These are phyloP conservation scores for Linhomoeus sp. DNA, from an alignment of 2,888 invertebrate genomes.

Conservation along the genomic window DNA sequence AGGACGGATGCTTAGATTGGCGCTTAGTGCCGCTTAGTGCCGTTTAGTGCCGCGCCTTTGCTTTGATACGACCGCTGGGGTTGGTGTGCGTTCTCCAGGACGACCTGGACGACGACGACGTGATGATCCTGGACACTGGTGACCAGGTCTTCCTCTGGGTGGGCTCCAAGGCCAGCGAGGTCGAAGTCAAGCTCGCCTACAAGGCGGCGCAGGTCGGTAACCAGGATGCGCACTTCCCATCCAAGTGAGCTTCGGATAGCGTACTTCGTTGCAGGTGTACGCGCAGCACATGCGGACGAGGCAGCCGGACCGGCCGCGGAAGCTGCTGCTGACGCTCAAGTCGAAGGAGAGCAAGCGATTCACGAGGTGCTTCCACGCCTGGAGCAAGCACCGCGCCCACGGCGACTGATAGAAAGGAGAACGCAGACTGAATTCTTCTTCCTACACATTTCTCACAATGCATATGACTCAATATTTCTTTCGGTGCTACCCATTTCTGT, in stretches of 20 bases:
- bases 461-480: too few species aligned
- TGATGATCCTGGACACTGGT: slow-evolving; percentile 96
- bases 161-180: slow-evolving; percentile 85
- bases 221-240: neutral
- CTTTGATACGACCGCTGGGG: too few species aligned
- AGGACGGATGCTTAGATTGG: too few species aligned
- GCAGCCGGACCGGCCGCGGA: slow-evolving; percentile 70
- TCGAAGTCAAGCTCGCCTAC: slow-evolving; percentile 92
- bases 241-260: too few species aligned
- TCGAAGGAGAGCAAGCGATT: slow-evolving; percentile 86
- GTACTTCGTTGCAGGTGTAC: slow-evolving; percentile 74
- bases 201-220: slow-evolving; percentile 75
- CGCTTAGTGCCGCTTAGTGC: too few species aligned
- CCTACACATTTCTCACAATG: too few species aligned
- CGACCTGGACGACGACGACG: slow-evolving; percentile 95
- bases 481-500: too few species aligned
- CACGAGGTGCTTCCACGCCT: slow-evolving; percentile 95
- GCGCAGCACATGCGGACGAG: slow-evolving; percentile 88
- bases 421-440: too few species aligned
- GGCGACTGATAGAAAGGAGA: too few species aligned
- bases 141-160: slow-evolving; percentile 94
- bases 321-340: slow-evolving; percentile 78
- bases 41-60: too few species aligned
- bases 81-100: too few species aligned
- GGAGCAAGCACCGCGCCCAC: slow-evolving; percentile 57